Evolutionary conservation across 1,140 invertebrate genomes (phyloP).

Genomic region (Drosophila ficusphila): DNA sequence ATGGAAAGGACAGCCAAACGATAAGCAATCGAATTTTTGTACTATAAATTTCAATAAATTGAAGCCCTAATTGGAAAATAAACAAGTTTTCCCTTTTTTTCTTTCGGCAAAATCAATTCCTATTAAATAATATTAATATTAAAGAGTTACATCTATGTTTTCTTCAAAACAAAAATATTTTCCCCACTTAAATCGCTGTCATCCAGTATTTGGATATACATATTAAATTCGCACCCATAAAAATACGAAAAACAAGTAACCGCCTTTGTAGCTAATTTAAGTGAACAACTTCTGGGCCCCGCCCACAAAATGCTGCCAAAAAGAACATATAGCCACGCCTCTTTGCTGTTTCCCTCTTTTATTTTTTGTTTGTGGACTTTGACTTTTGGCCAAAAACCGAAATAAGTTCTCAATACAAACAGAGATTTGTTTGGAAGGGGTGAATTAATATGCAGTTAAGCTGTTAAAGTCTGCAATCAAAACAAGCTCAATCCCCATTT

Average conservation of each 20-base stretch:
- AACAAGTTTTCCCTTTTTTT: too few species aligned
- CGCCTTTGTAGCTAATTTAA: slow-evolving; percentile 36
- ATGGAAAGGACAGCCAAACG: neutral
- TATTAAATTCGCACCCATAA: neutral
- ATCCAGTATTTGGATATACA: neutral
- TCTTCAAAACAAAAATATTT: neutral
- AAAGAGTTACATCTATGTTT: too few species aligned
- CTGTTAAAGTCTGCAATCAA: slow-evolving; percentile 28
- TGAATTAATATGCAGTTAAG: slow-evolving; percentile 55
- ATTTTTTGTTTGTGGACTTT: slow-evolving; percentile 37
- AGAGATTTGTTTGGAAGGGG: slow-evolving; percentile 14
- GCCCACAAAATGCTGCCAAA: slow-evolving; percentile 12
- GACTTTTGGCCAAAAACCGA: slow-evolving; percentile 62
- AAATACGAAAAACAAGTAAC: neutral
- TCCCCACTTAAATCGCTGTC: neutral
- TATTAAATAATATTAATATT: too few species aligned
- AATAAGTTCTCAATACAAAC: slow-evolving; percentile 44
- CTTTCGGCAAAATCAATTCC: too few species aligned
- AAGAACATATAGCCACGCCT: slow-evolving; percentile 47
- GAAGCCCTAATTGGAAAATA: neutral
- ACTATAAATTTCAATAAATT: slow-evolving; percentile 1
- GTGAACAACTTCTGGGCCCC: slow-evolving; percentile 29
- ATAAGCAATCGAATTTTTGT: neutral
- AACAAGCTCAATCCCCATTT: slow-evolving; percentile 13
- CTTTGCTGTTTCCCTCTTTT: slow-evolving; percentile 50